These are phyloP conservation scores for Drosophila tanythrix DNA, from an alignment of 2,888 invertebrate species.

Conservation along the genomic window DNA sequence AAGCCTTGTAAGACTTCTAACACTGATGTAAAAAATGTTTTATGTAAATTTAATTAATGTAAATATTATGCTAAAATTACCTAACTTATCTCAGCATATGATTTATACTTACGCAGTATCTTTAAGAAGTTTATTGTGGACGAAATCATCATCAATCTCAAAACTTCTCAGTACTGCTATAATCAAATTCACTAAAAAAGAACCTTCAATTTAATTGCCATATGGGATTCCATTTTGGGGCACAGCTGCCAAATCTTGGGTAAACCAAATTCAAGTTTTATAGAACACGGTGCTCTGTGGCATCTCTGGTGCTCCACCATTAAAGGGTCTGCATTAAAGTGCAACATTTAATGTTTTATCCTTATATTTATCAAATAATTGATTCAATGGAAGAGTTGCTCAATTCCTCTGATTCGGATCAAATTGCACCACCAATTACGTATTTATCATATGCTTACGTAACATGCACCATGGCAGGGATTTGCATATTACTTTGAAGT, in stretches of 20 bases:
- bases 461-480: constrained; percentile 29
- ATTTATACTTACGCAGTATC: neutral
- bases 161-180: neutral
- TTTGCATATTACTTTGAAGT: constrained; percentile 55
- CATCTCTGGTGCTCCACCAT: no score
- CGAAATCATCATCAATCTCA: neutral
- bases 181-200: no score
- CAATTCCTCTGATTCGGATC: constrained; percentile 20
- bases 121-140: no score
- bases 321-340: neutral
- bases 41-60: neutral
- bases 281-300: no score
- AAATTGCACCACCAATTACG: constrained; percentile 47
- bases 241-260: no score
- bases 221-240: neutral
- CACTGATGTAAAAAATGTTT: neutral
- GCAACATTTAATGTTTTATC: neutral
- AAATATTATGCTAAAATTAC: neutral
- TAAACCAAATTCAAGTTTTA: no score
- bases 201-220: neutral
- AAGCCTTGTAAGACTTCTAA: neutral
- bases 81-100: neutral
- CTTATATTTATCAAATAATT: constrained; percentile 40
- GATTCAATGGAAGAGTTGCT: constrained; percentile 50
- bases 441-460: constrained; percentile 75